phyloP scores from a whole-genome alignment of 1,140 invertebrate species.

The Cheumatopsyche charites region DNA sequence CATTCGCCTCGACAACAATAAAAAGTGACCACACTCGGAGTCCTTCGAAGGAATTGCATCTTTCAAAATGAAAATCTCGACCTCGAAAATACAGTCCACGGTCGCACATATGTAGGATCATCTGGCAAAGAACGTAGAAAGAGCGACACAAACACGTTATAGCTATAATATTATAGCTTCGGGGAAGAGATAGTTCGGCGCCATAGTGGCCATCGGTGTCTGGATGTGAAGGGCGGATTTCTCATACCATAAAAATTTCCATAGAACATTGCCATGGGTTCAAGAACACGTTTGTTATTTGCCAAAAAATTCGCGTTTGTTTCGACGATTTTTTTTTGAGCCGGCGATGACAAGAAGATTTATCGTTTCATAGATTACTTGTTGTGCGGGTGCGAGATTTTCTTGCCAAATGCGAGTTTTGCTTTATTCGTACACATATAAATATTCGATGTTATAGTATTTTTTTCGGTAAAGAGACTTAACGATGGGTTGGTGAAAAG shows the following conservation, averaged over 20 bases:
- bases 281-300: slow-evolving; percentile 40
- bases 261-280: slow-evolving; percentile 7
- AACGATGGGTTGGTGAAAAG: too few species aligned
- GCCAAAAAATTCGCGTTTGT: slow-evolving; percentile 34
- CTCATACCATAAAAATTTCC: background rate
- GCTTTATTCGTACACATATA: background rate
- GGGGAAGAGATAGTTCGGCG: background rate
- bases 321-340: slow-evolving; percentile 13
- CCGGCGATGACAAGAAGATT: slow-evolving; percentile 26
- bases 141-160: too few species aligned
- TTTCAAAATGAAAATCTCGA: too few species aligned
- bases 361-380: slow-evolving; percentile 29
- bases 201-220: slow-evolving; percentile 7
- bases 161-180: too few species aligned
- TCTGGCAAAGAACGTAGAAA: too few species aligned
- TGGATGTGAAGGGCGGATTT: background rate
- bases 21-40: too few species aligned
- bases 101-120: too few species aligned
- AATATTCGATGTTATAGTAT: background rate
- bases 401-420: background rate
- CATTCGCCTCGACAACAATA: too few species aligned
- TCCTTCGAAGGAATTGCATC: too few species aligned
- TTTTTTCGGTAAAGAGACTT: too few species aligned
- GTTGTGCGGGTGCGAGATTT: background rate
- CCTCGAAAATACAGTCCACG: too few species aligned